Base-by-base conservation (phyloP, 2,113 vertebrate genomes). In the Rhabdomys dilectus region DNA sequence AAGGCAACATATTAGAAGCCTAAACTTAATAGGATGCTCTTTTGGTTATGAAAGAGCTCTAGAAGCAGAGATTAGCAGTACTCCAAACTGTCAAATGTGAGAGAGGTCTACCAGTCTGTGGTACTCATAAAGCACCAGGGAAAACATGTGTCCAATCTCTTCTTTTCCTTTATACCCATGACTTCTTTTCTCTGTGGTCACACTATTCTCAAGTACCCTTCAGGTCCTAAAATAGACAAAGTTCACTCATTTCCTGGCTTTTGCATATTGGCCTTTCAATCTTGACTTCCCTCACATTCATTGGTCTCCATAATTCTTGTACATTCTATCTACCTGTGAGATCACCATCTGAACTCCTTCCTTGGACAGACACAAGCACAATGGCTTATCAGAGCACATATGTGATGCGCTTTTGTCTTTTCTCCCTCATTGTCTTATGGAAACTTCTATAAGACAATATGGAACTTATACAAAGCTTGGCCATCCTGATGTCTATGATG, bases 181-280 rank as follows among this genome's bases (percentile, higher is more conserved):
- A 17, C 17, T 80, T 96, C 84, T 93, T 75, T 72, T 95, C 80
- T 91, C 72, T 58, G 77, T 89, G 39, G 3, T 94, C 39, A 89
- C 68, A 82, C 87, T 84, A 17, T 91, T 89, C 42, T 93, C n/a
- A 91, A 86, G 16, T 76, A 42, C 42, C 75, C 58, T 88, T 9
- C 36, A 95, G 15, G 76, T 91, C 17, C 80, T 85, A 88, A 34
- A 80, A 48, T 51, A 93, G 45, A 87, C 21, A 19, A 77, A n/a
- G 22, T 86, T 91, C 56, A 85, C 36, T 85, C 34, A 86, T 72
- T 96, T 95, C 72, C 70, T 85, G 45, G 26, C 3, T 70, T 97
- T 75, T 89, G 36, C 10, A 51, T 80, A 42, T n/a, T 85, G 26
- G 19, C 45, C 34, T 76, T 48, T 89, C 5, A 7, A 4, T 22